Percentiles rank a stretch among this genome's conserved stretches.
These are phyloP conservation scores for Osmoderma eremita DNA, from an alignment of 2,888 invertebrate genomes.

Conservation along the genomic window DNA sequence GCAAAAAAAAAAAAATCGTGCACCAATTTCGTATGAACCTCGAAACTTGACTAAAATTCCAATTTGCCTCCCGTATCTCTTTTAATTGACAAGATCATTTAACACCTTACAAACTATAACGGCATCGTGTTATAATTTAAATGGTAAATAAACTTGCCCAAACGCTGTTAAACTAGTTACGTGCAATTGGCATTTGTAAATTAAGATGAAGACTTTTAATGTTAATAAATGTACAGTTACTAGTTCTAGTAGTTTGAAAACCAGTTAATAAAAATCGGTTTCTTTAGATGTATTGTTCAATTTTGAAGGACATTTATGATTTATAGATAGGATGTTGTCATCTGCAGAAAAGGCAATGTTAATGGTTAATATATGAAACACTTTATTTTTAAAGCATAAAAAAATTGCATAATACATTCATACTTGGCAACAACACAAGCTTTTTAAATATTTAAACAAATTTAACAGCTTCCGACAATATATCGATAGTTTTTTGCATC, in stretches of 20 bases:
- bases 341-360: not conserved
- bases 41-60: conserved; percentile 37
- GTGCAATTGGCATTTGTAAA: conserved; percentile 41
- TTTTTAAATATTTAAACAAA: conserved; percentile 12
- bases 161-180: conserved; percentile 54
- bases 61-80: conserved; percentile 30
- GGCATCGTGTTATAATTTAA: conserved; percentile 58
- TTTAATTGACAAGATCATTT: conserved; percentile 51
- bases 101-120: conserved; percentile 58
- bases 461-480: conserved; percentile 50
- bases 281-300: not conserved
- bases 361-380: not conserved
- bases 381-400: not conserved
- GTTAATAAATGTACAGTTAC: conserved; percentile 43
- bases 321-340: not conserved
- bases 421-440: not conserved
- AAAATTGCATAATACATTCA: not conserved
- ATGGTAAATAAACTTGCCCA: conserved; percentile 54
- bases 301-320: not conserved
- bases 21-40: conserved; percentile 3
- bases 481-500: conserved; percentile 50
- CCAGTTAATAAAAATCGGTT: conserved; percentile 17
- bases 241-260: conserved; percentile 14
- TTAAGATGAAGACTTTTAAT: conserved; percentile 30
- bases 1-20: conserved; percentile 3